Percentiles rank a stretch among this genome's conserved stretches.
phyloP scores from a whole-genome alignment of 2,888 invertebrate genomes.

The Hofmannophila pseudospretella region DNA sequence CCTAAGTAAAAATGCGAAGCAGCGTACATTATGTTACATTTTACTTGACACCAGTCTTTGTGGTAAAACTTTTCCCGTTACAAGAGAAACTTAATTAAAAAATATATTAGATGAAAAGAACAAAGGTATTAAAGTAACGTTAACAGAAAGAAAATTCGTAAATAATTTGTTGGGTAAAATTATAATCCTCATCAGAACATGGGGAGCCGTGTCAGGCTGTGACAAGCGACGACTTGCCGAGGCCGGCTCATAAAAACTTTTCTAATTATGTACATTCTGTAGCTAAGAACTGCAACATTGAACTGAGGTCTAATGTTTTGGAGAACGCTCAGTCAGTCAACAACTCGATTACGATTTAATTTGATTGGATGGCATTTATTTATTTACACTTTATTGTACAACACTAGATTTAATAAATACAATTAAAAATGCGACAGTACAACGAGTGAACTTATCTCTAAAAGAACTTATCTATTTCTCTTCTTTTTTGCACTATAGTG shows the following conservation, averaged over 20 bases:
- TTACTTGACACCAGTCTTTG: neutral
- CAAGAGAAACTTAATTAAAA: neutral
- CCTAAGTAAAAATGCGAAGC: too few species aligned
- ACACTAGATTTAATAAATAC: too few species aligned
- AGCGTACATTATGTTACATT: too few species aligned
- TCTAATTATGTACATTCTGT: constrained; percentile 76
- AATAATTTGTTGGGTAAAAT: constrained; percentile 64
- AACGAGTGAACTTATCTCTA: too few species aligned
- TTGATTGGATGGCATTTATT: too few species aligned
- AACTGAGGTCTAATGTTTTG: neutral
- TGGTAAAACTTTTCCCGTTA: neutral
- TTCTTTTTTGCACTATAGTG: too few species aligned
- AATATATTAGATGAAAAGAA: constrained; percentile 8
- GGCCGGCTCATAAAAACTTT: constrained; percentile 72
- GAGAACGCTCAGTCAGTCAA: too few species aligned
- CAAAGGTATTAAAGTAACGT: constrained; percentile 11
- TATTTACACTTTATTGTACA: too few species aligned
- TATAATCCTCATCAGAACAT: constrained; percentile 64
- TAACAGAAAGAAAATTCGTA: constrained; percentile 18
- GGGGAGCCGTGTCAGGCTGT: constrained; percentile 52
- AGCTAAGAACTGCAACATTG: constrained; percentile 50
- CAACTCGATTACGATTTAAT: too few species aligned
- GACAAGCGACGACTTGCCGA: constrained; percentile 64
- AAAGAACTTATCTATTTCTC: too few species aligned
- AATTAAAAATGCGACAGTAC: too few species aligned